phyloP scores from a whole-genome alignment of 2,113 vertebrate species.

The Pterocles burchelli region DNA sequence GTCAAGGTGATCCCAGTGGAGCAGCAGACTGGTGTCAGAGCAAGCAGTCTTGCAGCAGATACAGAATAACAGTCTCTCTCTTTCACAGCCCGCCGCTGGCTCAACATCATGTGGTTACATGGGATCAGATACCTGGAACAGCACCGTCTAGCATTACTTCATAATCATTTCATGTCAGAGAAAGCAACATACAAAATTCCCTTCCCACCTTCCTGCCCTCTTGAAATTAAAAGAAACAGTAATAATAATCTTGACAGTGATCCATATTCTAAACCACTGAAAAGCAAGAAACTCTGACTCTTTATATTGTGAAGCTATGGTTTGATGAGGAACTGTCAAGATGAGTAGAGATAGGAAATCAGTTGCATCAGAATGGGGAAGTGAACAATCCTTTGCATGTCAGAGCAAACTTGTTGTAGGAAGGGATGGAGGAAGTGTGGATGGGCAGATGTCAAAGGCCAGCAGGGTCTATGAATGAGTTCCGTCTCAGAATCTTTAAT shows the following conservation, averaged over 20 bases:
- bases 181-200: background rate
- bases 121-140: slow-evolving; percentile 92
- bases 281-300: background rate
- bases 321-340: background rate
- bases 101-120: slow-evolving; percentile 97
- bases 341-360: rapidly evolving
- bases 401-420: background rate
- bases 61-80: slow-evolving; percentile 93
- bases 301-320: background rate
- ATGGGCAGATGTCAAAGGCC: background rate
- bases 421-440: background rate
- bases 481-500: background rate
- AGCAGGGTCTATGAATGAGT: background rate
- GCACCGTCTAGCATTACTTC: background rate
- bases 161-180: background rate
- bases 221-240: background rate
- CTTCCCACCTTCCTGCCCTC: background rate
- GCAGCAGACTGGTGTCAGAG: slow-evolving; percentile 91
- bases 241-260: background rate
- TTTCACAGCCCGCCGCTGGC: slow-evolving; percentile 88
- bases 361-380: background rate
- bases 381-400: background rate
- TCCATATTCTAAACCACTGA: background rate
- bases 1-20: slow-evolving; percentile 84
- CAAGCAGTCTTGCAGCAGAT: slow-evolving; percentile 90